Conservation (phyloP, 2,113 vertebrate genomes). For the Xenopus borealis region DNA sequence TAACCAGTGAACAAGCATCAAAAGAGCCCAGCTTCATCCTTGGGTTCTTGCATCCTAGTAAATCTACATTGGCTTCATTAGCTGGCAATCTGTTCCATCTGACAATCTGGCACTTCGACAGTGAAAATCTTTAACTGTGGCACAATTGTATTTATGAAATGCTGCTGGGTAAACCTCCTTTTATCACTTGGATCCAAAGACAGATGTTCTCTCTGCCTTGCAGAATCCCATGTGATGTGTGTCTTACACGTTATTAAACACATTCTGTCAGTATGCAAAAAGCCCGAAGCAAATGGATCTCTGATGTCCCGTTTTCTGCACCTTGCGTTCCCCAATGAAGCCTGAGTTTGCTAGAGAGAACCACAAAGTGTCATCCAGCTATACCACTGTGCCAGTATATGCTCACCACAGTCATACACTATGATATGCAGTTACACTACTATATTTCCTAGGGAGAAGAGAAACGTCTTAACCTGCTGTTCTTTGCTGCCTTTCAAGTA, state of each 20-base stretch:
- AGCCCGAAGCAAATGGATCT: conserved; percentile 17
- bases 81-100: conserved; percentile 35
- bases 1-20: conserved; percentile 9
- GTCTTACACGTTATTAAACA: conserved; percentile 43
- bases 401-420: neutral
- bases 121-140: conserved; percentile 32
- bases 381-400: neutral
- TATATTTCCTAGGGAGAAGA: neutral
- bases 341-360: neutral
- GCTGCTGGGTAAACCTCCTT: conserved; percentile 36
- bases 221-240: conserved; percentile 19
- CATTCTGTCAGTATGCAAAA: conserved; percentile 40
- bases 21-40: neutral
- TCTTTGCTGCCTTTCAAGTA: no score
- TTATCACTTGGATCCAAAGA: conserved; percentile 39
- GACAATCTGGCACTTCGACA: conserved; percentile 39
- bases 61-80: conserved; percentile 42
- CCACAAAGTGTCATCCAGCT: neutral
- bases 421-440: neutral
- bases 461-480: neutral
- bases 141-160: conserved; percentile 42
- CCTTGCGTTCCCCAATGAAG: conserved; percentile 4
- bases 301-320: neutral
- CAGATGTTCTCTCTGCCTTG: conserved; percentile 42
- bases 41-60: conserved; percentile 11